A percentile compares a stretch with the other conserved stretches of the same genome.
Conservation (phyloP, 2,113 vertebrate species). For the Gymnorhina tibicen region DNA sequence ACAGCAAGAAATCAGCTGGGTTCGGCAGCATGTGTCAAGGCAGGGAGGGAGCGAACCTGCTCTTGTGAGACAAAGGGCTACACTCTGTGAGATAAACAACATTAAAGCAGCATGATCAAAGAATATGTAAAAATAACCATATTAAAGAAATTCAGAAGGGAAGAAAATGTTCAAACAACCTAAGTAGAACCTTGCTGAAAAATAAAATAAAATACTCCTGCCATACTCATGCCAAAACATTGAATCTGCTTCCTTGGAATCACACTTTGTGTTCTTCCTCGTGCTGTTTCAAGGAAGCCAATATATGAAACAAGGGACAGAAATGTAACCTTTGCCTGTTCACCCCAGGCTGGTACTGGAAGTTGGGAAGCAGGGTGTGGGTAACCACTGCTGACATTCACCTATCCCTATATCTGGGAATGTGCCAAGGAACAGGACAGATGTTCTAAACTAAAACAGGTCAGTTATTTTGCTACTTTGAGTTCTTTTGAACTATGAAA, state of each 20-base stretch:
- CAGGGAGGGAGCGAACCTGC: slow-evolving; percentile 27
- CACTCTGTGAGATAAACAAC: slow-evolving; percentile 25
- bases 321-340: not conserved
- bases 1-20: slow-evolving; percentile 25
- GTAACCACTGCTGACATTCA: not conserved
- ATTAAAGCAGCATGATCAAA: not conserved
- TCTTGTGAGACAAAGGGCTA: slow-evolving; percentile 49
- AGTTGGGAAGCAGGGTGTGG: not conserved
- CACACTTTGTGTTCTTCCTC: not conserved
- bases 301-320: not conserved
- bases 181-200: not conserved
- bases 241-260: not conserved
- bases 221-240: not conserved
- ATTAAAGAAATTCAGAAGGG: not conserved
- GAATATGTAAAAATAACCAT: slow-evolving; percentile 8
- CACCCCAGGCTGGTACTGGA: not conserved
- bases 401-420: not conserved
- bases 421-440: not conserved
- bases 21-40: slow-evolving; percentile 12
- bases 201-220: not conserved
- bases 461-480: not conserved
- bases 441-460: not conserved
- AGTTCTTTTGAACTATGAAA: not conserved
- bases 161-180: not conserved
- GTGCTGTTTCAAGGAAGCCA: not conserved